Evolutionary conservation across 2,113 vertebrate species (phyloP).

Genomic region (Syrmaticus mikado): DNA sequence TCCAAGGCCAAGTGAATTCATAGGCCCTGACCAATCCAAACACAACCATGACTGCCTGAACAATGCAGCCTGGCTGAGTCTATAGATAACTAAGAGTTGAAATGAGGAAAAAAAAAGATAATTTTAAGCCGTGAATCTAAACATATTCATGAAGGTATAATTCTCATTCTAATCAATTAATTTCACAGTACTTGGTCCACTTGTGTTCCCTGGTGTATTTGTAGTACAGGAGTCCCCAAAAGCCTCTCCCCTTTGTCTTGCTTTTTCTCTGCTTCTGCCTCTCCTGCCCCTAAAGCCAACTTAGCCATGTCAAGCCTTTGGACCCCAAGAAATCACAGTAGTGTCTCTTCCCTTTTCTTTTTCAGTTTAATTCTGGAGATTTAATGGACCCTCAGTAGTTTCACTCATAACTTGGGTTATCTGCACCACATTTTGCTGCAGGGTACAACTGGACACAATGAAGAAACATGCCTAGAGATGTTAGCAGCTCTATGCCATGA

Average conservation of each 20-base stretch:
- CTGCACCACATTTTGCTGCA: neutral
- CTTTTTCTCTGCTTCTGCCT: neutral
- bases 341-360: neutral
- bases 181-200: neutral
- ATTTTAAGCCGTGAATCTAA: neutral
- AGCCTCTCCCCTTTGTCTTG: fast-evolving
- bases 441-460: neutral
- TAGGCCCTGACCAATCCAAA: slow-evolving; percentile 49
- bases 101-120: neutral
- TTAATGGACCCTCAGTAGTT: neutral
- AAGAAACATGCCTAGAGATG: neutral
- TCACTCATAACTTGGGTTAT: neutral
- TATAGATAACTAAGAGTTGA: neutral
- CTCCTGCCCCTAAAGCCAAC: neutral
- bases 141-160: neutral
- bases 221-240: neutral
- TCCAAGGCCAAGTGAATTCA: slow-evolving; percentile 47
- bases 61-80: neutral
- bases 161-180: neutral
- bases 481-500: neutral
- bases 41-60: neutral
- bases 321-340: neutral
- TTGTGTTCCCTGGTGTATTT: neutral
- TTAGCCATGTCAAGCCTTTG: neutral
- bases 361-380: neutral